Evolutionary conservation across 2,113 vertebrate genomes (phyloP), one percentile per base, ranked within the genome.

Genomic region (Synchiropus splendidus): DNA sequence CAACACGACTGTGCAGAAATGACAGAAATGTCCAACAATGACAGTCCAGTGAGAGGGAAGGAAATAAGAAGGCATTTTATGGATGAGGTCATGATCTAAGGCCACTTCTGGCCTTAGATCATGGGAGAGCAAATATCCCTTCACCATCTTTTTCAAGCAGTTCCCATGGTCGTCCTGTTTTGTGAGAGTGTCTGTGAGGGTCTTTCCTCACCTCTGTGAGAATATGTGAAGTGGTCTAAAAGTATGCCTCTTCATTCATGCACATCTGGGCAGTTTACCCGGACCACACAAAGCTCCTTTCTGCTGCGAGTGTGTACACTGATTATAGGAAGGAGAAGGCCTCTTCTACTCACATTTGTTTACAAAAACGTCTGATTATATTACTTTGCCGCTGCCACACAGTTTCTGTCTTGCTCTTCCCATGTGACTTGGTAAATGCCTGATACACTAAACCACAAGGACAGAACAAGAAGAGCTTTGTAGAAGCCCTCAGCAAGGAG

Each of bases 391-490:
- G 36, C 13, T 58, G 18, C n/a, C 13, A 9, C 35, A 31, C 10
- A 15, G 12, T 43, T 50, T 47, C 37, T 34, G n/a, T 14, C 31
- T 37, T 39, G 14, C 18, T 47, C 15, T 32, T 36, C 33, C 39
- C 56, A 36, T 41, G 44, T 61, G 39, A 57, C 36, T 45, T 9
- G 35, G 30, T 61, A 32, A 65, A 54, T 39, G 11, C 31, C 39
- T 36, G 3, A 64, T 39, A 49, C 48, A 49, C 27, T 48, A 49
- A 57, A 69, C 59, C 53, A 46, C 31, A 55, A 40, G 51, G 31
- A 45, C 38, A 40, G 53, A 61, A 76, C 67, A 76, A 64, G 57
- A 50, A 33, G 31, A n/a, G 48, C 62, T 70, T 68, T 78, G 72
- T 70, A 48, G 21, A 61, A 47, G 50, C 47, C 38, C 32, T 39